Evolutionary conservation across 2,797 vertebrate genomes (phyloP).

Genomic region (Holocentrus rufus): DNA sequence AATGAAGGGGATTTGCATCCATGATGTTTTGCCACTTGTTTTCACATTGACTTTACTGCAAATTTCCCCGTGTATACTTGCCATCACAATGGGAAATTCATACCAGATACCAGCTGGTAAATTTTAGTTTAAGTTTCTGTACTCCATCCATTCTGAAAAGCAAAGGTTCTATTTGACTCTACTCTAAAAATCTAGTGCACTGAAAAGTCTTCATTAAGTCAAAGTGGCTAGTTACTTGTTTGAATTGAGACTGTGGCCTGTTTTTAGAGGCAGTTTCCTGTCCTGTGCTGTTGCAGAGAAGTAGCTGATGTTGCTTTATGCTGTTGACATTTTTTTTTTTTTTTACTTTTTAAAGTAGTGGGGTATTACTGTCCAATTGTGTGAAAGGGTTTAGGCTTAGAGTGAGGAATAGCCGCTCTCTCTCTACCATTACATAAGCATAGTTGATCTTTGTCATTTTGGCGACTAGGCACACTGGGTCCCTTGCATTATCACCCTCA

Average conservation of each 20-base stretch:
- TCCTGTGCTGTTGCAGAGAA: background rate
- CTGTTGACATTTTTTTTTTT: background rate
- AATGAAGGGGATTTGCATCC: background rate
- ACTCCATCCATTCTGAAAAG: too few relatives aligned
- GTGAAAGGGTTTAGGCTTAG: conserved; percentile 11
- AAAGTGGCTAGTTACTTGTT: background rate
- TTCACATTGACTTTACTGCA: too few relatives aligned
- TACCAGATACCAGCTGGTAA: background rate
- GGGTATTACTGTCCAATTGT: background rate
- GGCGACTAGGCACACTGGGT: conserved; percentile 15
- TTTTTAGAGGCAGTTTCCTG: background rate
- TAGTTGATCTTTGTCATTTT: conserved; percentile 28
- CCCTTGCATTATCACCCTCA: conserved; percentile 30
- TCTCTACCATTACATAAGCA: conserved; percentile 17
- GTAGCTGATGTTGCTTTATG: background rate
- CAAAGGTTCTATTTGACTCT: too few relatives aligned
- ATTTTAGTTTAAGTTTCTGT: background rate
- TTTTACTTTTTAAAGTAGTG: background rate
- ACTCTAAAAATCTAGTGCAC: too few relatives aligned
- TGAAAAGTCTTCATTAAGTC: background rate
- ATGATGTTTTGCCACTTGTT: background rate
- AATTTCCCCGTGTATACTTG: too few relatives aligned
- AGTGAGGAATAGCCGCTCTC: background rate
- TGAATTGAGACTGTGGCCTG: background rate
- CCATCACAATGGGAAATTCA: background rate